Percentiles rank a stretch among this genome's conserved stretches.
phyloP scores from a whole-genome alignment of 2,113 vertebrate species.

The Notarius quadriscutis region DNA sequence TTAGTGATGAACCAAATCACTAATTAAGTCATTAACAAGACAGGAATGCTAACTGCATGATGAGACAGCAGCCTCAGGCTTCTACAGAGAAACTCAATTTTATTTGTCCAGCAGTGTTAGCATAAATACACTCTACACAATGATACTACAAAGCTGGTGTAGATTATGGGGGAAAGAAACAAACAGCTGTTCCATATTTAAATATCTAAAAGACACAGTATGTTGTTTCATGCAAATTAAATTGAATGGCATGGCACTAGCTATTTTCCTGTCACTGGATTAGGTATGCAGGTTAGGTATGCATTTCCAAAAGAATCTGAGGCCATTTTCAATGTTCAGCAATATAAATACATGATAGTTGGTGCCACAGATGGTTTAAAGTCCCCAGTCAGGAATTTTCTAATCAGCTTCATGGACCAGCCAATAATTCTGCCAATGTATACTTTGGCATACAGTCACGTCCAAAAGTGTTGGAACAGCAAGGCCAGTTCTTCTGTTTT shows the following conservation, averaged over 20 bases:
- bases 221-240: conserved; percentile 28
- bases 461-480: background rate
- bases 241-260: background rate
- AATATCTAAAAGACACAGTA: background rate
- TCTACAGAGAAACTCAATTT: conserved; percentile 22
- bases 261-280: background rate
- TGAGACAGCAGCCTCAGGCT: conserved; percentile 22
- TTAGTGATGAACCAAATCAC: conserved; percentile 44
- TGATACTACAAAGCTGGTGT: conserved; percentile 1
- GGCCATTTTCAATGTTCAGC: background rate
- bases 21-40: conserved; percentile 55
- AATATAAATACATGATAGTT: background rate
- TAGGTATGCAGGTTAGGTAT: background rate
- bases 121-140: conserved; percentile 21
- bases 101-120: conserved; percentile 40
- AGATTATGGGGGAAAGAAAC: conserved; percentile 13
- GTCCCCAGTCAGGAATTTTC: background rate
- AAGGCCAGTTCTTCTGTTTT: background rate
- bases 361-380: background rate
- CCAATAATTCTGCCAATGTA: background rate
- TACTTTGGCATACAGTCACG: background rate
- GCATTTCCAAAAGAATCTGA: background rate
- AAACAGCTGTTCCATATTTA: background rate
- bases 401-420: background rate
- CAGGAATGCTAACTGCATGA: conserved; percentile 42